Evolutionary conservation across 1,140 invertebrate species (phyloP).

Genomic region (Theocolax elegans): DNA sequence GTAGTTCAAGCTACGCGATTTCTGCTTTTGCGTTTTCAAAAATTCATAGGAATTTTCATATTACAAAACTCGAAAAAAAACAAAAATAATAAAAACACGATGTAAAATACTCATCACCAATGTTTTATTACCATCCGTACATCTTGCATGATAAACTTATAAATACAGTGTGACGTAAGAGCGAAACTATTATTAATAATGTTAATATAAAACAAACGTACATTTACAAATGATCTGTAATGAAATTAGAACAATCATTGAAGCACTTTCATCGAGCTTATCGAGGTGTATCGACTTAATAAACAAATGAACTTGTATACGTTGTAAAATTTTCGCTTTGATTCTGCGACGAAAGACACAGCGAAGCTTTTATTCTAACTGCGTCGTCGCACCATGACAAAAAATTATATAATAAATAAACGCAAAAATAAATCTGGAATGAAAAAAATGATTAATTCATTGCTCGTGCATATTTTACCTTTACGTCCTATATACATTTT

Average conservation of each 20-base stretch:
- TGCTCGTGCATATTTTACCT: background rate
- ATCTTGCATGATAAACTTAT: conserved; percentile 16
- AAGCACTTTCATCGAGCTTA: conserved; percentile 30
- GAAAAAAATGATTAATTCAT: conserved; percentile 5
- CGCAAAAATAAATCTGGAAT: conserved; percentile 5
- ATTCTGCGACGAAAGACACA: background rate
- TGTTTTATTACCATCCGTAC: conserved; percentile 22
- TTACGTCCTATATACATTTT: conserved; percentile 6
- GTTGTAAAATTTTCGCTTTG: conserved; percentile 18
- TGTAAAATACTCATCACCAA: conserved; percentile 3
- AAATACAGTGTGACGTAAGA: conserved; percentile 10
- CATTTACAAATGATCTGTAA: conserved; percentile 25
- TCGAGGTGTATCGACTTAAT: conserved; percentile 25
- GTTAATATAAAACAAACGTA: conserved; percentile 22
- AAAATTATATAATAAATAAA: conserved; percentile 15
- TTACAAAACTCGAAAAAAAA: conserved; percentile 24
- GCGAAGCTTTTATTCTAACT: background rate
- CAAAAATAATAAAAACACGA: too few relatives aligned
- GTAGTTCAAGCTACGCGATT: background rate
- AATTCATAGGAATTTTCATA: background rate
- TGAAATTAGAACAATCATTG: conserved; percentile 37
- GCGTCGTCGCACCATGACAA: background rate
- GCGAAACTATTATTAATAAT: conserved; percentile 5
- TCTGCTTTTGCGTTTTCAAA: background rate
- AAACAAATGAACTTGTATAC: conserved; percentile 4